Evolutionary conservation across 2,797 vertebrate genomes (phyloP), one percentile per base, ranked within the genome.

Genomic region (Poliocrania exsul): DNA sequence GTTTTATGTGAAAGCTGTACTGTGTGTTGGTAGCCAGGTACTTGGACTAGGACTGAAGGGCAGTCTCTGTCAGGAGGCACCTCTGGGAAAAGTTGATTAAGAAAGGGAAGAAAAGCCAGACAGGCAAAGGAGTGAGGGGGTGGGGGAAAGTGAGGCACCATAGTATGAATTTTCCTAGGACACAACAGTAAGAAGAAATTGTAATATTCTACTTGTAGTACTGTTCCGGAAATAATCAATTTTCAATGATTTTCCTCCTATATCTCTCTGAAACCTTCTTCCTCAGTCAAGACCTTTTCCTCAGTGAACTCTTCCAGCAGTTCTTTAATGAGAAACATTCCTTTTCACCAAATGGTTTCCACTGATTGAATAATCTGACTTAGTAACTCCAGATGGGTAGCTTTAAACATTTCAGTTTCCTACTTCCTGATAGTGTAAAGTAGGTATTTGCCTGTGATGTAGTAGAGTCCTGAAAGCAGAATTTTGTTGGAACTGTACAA

Each of bases 31-130:
- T 64, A 29, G 11, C 38, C 17, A 23, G 53, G 71, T 2, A 2
- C 16, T 3, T 8, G 21, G 13, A 47, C 49, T 2, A 12, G 19
- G 5, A 16, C 6, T 13, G 17, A 19, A 8, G 16, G 28, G 38
- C 0, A 1, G 24, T 16, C 16, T 38, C 47, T 25, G 31, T 26
- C 42, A 85, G 37, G 24, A 61, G 20, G 9, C 1, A 1, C 37
- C 44, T 67, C 67, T 51, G 37, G 29, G 16, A 46, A 62, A 66
- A 28, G 2, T 1, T 20, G 4, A 11, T 50, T 31, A n/a, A 67
- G 37, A 51, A 69, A 40, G 50, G 49, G 38, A 56, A n/a, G 33
- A 73, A 67, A 25, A 62, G 19, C 11, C 54, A 79, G 19, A n/a
- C 12, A 23, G 33, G 26, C 9, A 40, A 73, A 72, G 6, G 28